Base-by-base conservation (phyloP, 2,113 vertebrate genomes). In the Collichthys lucidus region DNA sequence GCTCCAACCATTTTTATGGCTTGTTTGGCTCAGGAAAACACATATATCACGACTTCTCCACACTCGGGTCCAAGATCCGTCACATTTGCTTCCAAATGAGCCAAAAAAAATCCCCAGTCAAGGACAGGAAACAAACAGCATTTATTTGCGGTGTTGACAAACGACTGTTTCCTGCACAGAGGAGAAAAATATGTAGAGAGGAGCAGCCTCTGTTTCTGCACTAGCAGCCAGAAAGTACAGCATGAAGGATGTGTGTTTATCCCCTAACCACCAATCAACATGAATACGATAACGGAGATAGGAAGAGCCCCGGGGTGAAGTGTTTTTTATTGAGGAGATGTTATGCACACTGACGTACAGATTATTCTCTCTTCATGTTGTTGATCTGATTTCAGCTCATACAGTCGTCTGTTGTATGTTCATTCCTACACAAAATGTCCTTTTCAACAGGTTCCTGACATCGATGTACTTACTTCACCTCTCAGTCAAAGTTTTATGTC, bases 91-190 rank as follows among this genome's bases (percentile, higher is more conserved):
- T 83, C 42, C 74, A 84, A 84, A 68, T 42, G 19, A 71, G 20
- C 59, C 3, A 0, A 84, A 83, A 26, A 26, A 88, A 83, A 50
- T 78, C 50, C 82, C 76, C 56, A 11, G 71, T 74, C 26, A 40
- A 70, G 64, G 44, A 77, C 79, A 61, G 88, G 87, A 94, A 93
- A 84, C 86, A 92, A 92, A 91, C 86, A 85, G 16, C 69, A 79
- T 90, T 92, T 87, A 91, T 93, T 91, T 92, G 87, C 24, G 29
- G 78, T 80, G 74, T 86, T 90, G 89, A 92, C 86, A 94, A 91
- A 82, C 6, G 47, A 67, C 87, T 57, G 72, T 86, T 93, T 94
- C 93, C 93, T 93, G 83, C 80, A 24, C 61, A 7, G 64, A 65
- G 64, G n/a, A 80, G 80, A 85, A 86, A 40, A 89, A 79, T 64